Percentiles rank a stretch among this genome's conserved stretches.
These are phyloP conservation scores for Gyrodactylus salaris DNA, from an alignment of 1,140 invertebrate species.

Conservation along the genomic window DNA sequence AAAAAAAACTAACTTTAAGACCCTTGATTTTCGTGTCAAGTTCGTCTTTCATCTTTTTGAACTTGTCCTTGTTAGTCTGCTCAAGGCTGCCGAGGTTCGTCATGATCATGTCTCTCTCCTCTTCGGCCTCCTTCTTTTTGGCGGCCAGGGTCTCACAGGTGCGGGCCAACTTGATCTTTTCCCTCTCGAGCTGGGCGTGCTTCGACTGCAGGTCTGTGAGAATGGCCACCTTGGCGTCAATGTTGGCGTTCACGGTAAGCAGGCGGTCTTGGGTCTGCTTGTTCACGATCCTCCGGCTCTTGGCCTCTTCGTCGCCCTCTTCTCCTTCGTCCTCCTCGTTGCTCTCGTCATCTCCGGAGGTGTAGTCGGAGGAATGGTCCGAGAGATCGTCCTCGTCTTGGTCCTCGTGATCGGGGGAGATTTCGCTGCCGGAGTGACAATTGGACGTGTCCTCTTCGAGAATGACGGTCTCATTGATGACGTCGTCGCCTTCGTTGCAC, in stretches of 20 bases:
- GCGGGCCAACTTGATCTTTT: constrained; percentile 52
- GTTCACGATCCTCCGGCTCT: no score
- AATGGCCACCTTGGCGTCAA: constrained; percentile 9
- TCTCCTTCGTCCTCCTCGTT: neutral
- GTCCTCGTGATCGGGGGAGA: neutral
- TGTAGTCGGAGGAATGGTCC: neutral
- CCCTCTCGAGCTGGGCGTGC: neutral
- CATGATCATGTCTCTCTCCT: constrained; percentile 37
- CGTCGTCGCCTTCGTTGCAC: neutral
- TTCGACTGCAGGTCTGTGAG: constrained; percentile 9
- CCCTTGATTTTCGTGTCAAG: neutral
- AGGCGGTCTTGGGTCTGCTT: neutral
- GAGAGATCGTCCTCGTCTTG: neutral
- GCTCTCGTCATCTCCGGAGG: neutral
- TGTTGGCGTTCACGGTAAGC: constrained; percentile 1
- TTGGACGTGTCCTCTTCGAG: neutral
- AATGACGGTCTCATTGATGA: neutral
- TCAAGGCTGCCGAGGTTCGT: constrained; percentile 1
- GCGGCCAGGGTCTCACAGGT: constrained; percentile 53
- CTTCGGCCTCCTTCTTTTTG: constrained; percentile 51
- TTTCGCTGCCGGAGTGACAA: neutral
- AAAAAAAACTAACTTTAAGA: constrained; percentile 1
- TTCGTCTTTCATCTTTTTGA: constrained; percentile 3
- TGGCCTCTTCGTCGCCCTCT: neutral
- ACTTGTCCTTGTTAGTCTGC: neutral